These are phyloP conservation scores for Neogale vison DNA, from an alignment of 2,113 vertebrate genomes.

Conservation along the genomic window DNA sequence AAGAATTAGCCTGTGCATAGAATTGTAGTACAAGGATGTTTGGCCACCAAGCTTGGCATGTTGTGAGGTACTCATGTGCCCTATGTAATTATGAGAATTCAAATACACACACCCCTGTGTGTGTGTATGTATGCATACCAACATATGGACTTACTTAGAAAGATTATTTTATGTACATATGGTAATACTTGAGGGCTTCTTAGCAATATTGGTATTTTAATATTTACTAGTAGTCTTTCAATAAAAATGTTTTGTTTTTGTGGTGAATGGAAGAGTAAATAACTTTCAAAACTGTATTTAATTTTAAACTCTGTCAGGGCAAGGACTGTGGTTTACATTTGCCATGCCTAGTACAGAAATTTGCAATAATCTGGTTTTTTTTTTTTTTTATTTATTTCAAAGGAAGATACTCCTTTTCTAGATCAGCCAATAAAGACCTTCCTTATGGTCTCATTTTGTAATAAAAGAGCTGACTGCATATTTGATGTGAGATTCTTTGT, in stretches of 20 bases:
- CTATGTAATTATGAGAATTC: background rate
- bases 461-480: background rate
- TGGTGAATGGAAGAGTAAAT: background rate
- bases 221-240: background rate
- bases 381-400: background rate
- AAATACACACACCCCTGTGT: accelerated
- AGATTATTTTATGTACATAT: background rate
- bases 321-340: background rate
- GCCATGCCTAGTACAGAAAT: background rate
- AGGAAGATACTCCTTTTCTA: background rate
- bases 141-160: background rate
- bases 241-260: constrained; percentile 7
- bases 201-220: background rate
- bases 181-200: background rate
- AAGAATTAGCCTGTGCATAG: background rate
- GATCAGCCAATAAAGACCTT: background rate
- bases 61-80: too few relatives aligned
- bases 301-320: background rate
- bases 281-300: background rate
- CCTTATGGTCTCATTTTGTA: background rate
- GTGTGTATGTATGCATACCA: background rate
- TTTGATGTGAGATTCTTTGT: background rate
- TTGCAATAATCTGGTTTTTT: background rate
- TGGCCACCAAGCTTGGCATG: background rate
- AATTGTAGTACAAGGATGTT: background rate